A percentile compares a stretch with the other conserved stretches of the same genome.
phyloP scores from a whole-genome alignment of 2,113 vertebrate species.

The Loxodonta africana region DNA sequence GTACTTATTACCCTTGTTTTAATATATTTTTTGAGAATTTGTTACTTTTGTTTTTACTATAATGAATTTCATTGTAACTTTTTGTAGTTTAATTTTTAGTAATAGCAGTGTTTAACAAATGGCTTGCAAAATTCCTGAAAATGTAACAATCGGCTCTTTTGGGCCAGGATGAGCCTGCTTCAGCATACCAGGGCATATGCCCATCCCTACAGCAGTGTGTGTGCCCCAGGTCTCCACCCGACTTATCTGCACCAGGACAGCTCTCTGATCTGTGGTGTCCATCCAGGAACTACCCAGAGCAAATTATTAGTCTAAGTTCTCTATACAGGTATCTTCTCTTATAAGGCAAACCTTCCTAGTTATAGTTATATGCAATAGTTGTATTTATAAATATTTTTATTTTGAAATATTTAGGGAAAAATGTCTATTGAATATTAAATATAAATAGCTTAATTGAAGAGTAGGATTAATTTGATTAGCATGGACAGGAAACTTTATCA shows the following conservation, averaged over 20 bases:
- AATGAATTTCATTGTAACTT: neutral
- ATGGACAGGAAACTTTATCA: neutral
- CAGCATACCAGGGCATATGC: neutral
- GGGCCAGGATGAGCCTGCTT: neutral
- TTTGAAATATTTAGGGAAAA: conserved; percentile 17
- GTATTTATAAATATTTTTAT: conserved; percentile 17
- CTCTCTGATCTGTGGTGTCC: neutral
- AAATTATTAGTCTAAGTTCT: neutral
- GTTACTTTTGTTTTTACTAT: neutral
- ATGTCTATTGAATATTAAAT: neutral
- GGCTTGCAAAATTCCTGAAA: neutral
- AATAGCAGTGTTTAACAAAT: neutral
- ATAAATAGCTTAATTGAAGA: neutral
- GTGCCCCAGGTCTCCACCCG: neutral
- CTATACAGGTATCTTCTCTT: neutral
- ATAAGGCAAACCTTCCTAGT: neutral
- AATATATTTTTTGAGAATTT: neutral
- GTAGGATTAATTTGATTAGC: neutral
- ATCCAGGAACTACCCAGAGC: neutral
- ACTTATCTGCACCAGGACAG: neutral
- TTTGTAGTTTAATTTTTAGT: conserved; percentile 21
- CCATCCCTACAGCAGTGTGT: neutral
- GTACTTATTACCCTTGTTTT: neutral
- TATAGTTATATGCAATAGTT: neutral
- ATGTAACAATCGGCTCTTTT: neutral